Percentiles rank a stretch among this genome's conserved stretches.
phyloP scores from a whole-genome alignment of 1,140 invertebrate species.

The Nymphalis io region DNA sequence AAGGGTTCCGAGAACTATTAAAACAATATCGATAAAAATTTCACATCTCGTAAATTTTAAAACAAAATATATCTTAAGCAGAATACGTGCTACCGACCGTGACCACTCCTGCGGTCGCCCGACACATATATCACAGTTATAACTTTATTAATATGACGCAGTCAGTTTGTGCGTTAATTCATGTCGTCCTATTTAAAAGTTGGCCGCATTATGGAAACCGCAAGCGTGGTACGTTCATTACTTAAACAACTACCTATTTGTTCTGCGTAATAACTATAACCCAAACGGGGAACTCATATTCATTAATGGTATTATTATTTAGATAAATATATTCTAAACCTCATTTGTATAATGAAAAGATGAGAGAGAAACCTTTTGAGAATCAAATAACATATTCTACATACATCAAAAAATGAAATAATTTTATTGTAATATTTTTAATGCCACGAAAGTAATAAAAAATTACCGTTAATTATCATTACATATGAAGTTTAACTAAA shows the following conservation, averaged over 20 bases:
- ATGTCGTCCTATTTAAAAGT: slow-evolving; percentile 26
- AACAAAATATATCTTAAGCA: slow-evolving; percentile 6
- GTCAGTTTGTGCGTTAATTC: slow-evolving; percentile 33
- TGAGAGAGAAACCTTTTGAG: not conserved
- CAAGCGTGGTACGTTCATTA: slow-evolving; percentile 22
- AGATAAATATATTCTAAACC: not conserved
- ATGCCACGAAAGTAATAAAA: no score
- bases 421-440: no score
- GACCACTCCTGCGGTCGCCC: slow-evolving; percentile 26
- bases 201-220: slow-evolving; percentile 32
- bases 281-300: not conserved
- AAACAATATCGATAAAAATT: not conserved
- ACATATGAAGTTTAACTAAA: no score
- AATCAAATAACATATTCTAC: no score
- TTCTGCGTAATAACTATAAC: slow-evolving; percentile 8
- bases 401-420: no score
- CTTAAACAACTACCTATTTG: slow-evolving; percentile 22
- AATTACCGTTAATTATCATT: no score
- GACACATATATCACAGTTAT: slow-evolving; percentile 24
- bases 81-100: slow-evolving; percentile 7
- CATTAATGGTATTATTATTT: slow-evolving; percentile 3
- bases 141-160: slow-evolving; percentile 36
- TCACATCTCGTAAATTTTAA: not conserved
- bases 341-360: not conserved
- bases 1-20: not conserved